Conservation (phyloP, 2,797 vertebrate species). For the Mergus octosetaceus region DNA sequence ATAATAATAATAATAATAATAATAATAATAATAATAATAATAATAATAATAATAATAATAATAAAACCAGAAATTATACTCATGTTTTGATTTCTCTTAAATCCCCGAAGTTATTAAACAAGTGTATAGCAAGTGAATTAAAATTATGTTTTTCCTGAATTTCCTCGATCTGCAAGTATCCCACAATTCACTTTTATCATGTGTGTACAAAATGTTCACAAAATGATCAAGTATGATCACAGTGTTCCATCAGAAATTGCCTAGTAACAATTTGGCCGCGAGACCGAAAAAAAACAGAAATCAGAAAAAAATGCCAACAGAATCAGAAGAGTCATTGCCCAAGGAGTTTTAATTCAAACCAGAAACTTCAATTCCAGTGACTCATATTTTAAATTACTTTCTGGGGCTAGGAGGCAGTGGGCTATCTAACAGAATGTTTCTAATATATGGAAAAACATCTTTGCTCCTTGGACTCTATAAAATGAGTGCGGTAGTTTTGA, state of each 20-base stretch:
- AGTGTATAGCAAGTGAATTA: not conserved
- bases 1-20: too few species aligned
- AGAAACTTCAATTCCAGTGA: not conserved
- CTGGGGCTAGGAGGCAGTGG: not conserved
- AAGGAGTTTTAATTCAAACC: constrained; percentile 31
- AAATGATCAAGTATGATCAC: constrained; percentile 3
- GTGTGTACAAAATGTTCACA: not conserved
- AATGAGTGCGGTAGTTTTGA: not conserved
- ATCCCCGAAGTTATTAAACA: not conserved
- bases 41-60: too few species aligned
- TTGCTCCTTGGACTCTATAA: not conserved
- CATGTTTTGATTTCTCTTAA: not conserved
- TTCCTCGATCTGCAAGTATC: not conserved
- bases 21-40: too few species aligned
- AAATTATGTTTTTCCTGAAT: not conserved
- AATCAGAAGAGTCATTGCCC: not conserved
- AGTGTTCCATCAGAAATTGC: constrained; percentile 35
- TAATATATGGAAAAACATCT: not conserved
- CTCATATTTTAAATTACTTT: not conserved
- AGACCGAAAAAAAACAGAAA: not conserved
- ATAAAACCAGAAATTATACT: not conserved
- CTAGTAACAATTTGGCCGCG: constrained; percentile 14
- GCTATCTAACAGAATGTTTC: not conserved
- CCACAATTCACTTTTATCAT: not conserved
- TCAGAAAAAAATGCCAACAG: not conserved